Base-by-base conservation (phyloP, 1,140 invertebrate species). In the Hetaerina americana region DNA sequence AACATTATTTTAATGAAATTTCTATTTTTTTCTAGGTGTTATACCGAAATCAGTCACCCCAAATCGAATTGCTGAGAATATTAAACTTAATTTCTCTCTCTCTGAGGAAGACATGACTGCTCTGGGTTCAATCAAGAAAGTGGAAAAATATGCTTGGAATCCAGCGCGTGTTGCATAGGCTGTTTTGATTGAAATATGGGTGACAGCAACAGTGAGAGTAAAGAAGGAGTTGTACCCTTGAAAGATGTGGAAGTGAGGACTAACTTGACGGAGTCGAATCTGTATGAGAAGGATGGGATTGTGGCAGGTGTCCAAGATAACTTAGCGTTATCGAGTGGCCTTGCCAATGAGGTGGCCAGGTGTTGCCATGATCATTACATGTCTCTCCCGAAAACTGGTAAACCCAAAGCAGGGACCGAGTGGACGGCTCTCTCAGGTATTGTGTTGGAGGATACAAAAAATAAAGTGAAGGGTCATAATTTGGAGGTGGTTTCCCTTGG, bases 391-490 rank as follows among this genome's bases (percentile, higher is more conserved):
- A 92, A 91, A 82, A 89, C 86, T 73, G 92, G 92, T 0, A 95
- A 95, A 82, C 92, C 93, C 10, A 82, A 79, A 12, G 72, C 78
- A 69, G 72, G 74, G 26, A 84, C 82, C 71, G 90, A 96, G 81
- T 97, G 94, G 93, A 95, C 94, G 15, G 84, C 93, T 25, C 78
- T 96, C 31, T 88, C 93, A 12, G 88, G 87, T 72, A 66, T 70
- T 28, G 79, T 86, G 73, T 76, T 74, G 68, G 71, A 69, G 57
- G 76, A 76, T 29, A n/a, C n/a, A n/a, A n/a, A n/a, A n/a, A n/a
- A n/a, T n/a, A n/a, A n/a, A n/a, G n/a, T n/a, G n/a, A n/a, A n/a
- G n/a, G n/a, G n/a, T n/a, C n/a, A n/a, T n/a, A n/a, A n/a, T n/a
- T 78, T 87, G 49, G 82, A 86, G 78, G 86, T 96, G 8, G 86